phyloP scores from a whole-genome alignment of 2,113 vertebrate species.

The Hemibagrus wyckioides region DNA sequence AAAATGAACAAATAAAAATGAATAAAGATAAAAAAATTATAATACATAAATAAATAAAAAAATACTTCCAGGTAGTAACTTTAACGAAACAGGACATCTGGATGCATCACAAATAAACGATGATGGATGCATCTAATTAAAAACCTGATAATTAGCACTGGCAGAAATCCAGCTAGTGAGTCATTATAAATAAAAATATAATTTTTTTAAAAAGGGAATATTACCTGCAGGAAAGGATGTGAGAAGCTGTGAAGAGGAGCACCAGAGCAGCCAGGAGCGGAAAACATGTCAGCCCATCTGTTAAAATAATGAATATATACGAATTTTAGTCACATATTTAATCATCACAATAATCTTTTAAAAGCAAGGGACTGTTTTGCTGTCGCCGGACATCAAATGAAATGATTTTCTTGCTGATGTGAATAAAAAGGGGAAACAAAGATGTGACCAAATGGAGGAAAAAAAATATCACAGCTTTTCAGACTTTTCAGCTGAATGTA shows the following conservation, averaged over 20 bases:
- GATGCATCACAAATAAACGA: too few species aligned
- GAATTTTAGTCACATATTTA: neutral
- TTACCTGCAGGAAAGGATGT: constrained; percentile 91
- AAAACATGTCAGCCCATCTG: constrained; percentile 90
- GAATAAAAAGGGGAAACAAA: too few species aligned
- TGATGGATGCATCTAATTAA: too few species aligned
- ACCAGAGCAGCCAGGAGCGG: constrained; percentile 72
- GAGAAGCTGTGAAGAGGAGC: constrained; percentile 74
- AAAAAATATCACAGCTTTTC: too few species aligned
- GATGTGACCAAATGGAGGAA: too few species aligned
- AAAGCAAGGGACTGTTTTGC: neutral
- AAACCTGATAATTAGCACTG: neutral
- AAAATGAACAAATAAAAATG: neutral
- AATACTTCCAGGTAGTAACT: neutral
- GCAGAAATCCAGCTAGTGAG: neutral
- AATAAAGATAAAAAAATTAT: neutral
- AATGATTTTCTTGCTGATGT: neutral
- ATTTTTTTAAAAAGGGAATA: neutral
- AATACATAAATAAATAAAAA: too few species aligned
- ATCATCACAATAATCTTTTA: neutral
- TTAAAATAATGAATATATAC: neutral
- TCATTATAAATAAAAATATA: neutral
- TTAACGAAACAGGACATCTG: neutral
- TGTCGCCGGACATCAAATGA: neutral
- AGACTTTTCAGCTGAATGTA: neutral